phyloP scores from a whole-genome alignment of 2,113 vertebrate species.

The Smithornis capensis region DNA sequence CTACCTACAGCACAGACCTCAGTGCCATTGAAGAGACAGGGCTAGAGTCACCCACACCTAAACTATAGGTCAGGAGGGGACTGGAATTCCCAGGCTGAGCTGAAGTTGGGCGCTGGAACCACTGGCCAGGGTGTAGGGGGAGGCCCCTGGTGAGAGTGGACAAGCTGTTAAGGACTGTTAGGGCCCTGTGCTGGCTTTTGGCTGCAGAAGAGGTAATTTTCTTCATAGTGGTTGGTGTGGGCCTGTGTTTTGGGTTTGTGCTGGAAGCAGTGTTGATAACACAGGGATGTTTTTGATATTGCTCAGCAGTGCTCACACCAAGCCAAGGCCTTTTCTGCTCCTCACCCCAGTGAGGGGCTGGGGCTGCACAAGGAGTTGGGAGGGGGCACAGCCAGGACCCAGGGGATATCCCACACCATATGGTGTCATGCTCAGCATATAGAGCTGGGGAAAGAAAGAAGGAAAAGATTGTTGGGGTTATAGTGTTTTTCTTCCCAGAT shows the following conservation, averaged over 20 bases:
- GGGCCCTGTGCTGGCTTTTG: not conserved
- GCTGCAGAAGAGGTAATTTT: not conserved
- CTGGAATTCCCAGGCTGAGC: not conserved
- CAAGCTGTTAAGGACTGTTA: not conserved
- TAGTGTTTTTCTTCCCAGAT: not conserved
- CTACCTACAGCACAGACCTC: not conserved
- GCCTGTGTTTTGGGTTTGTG: not conserved
- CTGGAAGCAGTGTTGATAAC: not conserved
- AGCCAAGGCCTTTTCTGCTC: not conserved
- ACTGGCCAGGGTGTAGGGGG: not conserved
- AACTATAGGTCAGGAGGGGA: not conserved
- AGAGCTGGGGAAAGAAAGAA: not conserved
- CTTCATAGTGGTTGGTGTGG: not conserved
- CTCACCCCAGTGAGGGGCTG: not conserved
- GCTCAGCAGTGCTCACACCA: not conserved
- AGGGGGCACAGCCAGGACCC: not conserved
- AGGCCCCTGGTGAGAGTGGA: not conserved
- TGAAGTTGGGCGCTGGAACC: not conserved
- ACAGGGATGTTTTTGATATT: not conserved
- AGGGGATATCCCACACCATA: not conserved
- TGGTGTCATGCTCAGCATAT: not conserved
- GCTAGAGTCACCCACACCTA: not conserved
- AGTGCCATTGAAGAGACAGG: not conserved
- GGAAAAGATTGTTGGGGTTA: not conserved
- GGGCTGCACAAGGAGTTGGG: not conserved